Base-by-base conservation (phyloP, 2,113 vertebrate species). In the Podilymbus podiceps region DNA sequence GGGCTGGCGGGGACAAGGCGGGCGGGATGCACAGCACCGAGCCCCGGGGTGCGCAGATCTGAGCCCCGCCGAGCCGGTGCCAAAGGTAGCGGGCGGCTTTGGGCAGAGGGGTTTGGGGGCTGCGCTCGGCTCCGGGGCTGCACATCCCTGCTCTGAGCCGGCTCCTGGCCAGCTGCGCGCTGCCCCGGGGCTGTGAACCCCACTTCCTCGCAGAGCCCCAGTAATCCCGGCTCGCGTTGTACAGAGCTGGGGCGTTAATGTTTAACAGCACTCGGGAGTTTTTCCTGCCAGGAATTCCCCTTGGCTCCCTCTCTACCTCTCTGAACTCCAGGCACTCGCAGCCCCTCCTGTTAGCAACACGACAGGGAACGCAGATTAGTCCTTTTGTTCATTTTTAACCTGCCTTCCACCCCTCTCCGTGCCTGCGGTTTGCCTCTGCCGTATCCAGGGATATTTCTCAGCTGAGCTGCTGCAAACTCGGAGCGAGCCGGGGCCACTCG, bases 271-370 rank as follows among this genome's bases (percentile, higher is more conserved):
- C 13, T 42, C 3, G 0, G 44, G 53, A 60, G 35, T 9, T 94
- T 77, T 86, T 95, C 80, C 64, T 89, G 84, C 50, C 60, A 25
- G 91, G 89, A 91, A 79, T 91, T 95, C 60, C 95, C 93, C 92
- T 90, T 69, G 72, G 60, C 86, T 95, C 46, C 46, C 59, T 64
- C 40, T 33, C 27, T 17, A 22, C 49, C 59, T 35, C 44, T 46
- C 58, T 3, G 9, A 24, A 21, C 19, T 72, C 42, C 8, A 3
- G 62, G 44, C 71, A 44, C 28, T 9, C 31, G 5, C 59, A 18
- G 14, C 3, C 2, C 49, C 69, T 55, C 40, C 22, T 59, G 49
- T 33, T 74, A 78, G 52, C 1, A 0, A 4, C 52, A 5, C 1
- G 6, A 6, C 22, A 15, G 28, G 62, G 42, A 23, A 40, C 14